phyloP scores from a whole-genome alignment of 2,888 invertebrate species.

The Euphydryas editha region DNA sequence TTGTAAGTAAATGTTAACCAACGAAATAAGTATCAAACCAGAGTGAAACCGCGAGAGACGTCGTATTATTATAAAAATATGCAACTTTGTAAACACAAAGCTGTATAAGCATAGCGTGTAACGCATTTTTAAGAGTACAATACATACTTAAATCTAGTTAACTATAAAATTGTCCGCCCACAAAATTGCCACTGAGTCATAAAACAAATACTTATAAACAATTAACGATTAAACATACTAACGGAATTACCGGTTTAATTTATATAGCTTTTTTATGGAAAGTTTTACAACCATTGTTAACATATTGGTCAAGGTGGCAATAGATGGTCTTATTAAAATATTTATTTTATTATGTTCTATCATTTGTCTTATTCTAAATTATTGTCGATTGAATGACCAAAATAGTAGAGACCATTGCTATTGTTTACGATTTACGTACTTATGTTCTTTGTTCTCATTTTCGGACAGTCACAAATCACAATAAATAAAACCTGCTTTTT shows the following conservation, averaged over 20 bases:
- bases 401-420: too few species aligned
- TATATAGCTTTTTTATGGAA: not conserved
- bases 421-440: too few species aligned
- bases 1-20: too few species aligned
- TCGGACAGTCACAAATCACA: not conserved
- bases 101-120: not conserved
- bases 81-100: not conserved
- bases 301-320: not conserved
- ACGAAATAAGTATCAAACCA: too few species aligned
- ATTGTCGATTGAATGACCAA: too few species aligned
- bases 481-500: not conserved
- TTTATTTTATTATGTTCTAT: too few species aligned
- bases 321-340: too few species aligned
- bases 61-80: too few species aligned
- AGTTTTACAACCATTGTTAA: too few species aligned
- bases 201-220: not conserved
- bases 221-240: not conserved
- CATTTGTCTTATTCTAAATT: too few species aligned
- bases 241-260: not conserved
- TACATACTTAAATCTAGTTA: not conserved
- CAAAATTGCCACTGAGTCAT: constrained; percentile 16
- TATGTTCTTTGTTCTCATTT: too few species aligned
- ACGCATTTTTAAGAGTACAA: not conserved
- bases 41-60: too few species aligned
- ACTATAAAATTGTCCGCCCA: constrained; percentile 16